phyloP scores from a whole-genome alignment of 2,113 vertebrate genomes.

The Blennius ocellaris region DNA sequence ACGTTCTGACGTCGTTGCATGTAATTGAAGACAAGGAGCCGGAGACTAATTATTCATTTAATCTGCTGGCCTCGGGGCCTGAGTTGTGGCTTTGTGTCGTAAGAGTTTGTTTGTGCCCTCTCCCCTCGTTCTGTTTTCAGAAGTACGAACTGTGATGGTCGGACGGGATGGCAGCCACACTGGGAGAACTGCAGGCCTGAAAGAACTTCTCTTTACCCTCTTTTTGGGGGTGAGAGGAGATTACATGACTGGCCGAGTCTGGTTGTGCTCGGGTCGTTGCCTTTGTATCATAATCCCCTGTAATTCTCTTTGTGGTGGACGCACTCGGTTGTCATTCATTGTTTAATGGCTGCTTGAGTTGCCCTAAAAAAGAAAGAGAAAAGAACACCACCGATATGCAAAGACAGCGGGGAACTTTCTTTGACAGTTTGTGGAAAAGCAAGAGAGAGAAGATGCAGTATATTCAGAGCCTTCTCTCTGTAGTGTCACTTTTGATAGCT shows the following conservation, averaged over 20 bases:
- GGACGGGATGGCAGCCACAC: too few species aligned
- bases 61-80: constrained; percentile 30
- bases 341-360: constrained; percentile 44
- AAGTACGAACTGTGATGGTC: too few species aligned
- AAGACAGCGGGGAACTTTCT: constrained; percentile 13
- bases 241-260: constrained; percentile 72
- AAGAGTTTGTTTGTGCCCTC: constrained; percentile 21
- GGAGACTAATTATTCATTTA: constrained; percentile 49
- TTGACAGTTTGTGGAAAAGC: too few species aligned
- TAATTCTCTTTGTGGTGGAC: constrained; percentile 75
- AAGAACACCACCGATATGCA: constrained; percentile 19
- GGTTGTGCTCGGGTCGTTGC: constrained; percentile 60
- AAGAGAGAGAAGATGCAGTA: not conserved
- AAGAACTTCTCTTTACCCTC: not conserved
- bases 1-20: constrained; percentile 31
- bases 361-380: constrained; percentile 23
- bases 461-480: too few species aligned
- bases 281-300: constrained; percentile 72
- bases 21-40: constrained; percentile 23
- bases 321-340: constrained; percentile 63
- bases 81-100: constrained; percentile 23
- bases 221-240: constrained; percentile 54
- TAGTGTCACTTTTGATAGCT: too few species aligned
- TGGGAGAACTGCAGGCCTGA: too few species aligned
- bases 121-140: not conserved